These are phyloP conservation scores for Felis catus DNA, from an alignment of 2,113 vertebrate genomes.

Conservation along the genomic window F.catus_Fca126_mat1.0 CM031422.1:28465001-28465500, in stretches of 20 bases:
- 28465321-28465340: neutral
- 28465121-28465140: neutral
- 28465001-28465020: neutral
- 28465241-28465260: no score
- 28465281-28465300: no score
- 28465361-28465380: neutral
- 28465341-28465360: neutral
- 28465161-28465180: neutral
- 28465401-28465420: neutral
- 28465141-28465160: neutral
- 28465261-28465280: no score
- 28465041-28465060: neutral
- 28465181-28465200: no score
- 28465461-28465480: neutral
- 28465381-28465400: neutral
- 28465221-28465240: no score
- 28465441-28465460: neutral
- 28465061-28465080: neutral
- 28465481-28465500: neutral
- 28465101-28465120: neutral
- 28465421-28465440: neutral
- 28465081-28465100: neutral
- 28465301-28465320: neutral
- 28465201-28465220: no score
- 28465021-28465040: neutral